Base-by-base conservation (phyloP, 2,888 invertebrate species). In the Tetanocera ferruginea region DNA sequence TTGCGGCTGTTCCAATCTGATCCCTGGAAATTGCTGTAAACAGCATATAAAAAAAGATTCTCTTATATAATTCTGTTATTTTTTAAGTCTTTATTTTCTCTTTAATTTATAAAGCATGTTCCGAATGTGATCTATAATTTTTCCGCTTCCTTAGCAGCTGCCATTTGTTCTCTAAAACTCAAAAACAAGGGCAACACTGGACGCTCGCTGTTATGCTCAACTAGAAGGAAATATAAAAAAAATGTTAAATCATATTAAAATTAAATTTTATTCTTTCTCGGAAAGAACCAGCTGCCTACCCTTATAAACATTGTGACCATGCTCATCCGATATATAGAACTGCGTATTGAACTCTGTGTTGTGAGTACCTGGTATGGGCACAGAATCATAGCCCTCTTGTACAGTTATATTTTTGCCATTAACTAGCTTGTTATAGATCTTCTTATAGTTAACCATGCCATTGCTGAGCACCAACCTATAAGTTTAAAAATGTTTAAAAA, bases 381-480 rank as follows among this genome's bases (percentile, higher is more conserved):
- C 78, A 0, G 88, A 86, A 11, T 84, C 83, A 70, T 85, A 88
- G 5, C 87, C 87, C 76, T 85, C 83, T 77, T 88, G 87, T 28
- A 87, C 85, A 76, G 85, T 85, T 70, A 84, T 80, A 72, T 76
- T 64, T 19, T 80, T 78, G 19, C 83, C 83, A 4, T 80, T 80
- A 14, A 84, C 80, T 0, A 70, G 52, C 66, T 88, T 87, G 19
- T 43, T 66, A 37, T 86, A 86, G n/a, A 86, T 82, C 55, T 83
- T 86, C 76, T 88, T 85, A 55, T 83, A 87, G 82, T 84, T 87
- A 11, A 83, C 84, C 80, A 87, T 43, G 0, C 87, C 87, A 19
- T 86, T 88, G 81, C 87, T 87, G 34, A 87, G 78, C 9, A 82
- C 83, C 57, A 87, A 75, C 79, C 87, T 87, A n/a, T n/a, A n/a